phyloP scores from a whole-genome alignment of 1,140 invertebrate species.

The Arctopsyche grandis region DNA sequence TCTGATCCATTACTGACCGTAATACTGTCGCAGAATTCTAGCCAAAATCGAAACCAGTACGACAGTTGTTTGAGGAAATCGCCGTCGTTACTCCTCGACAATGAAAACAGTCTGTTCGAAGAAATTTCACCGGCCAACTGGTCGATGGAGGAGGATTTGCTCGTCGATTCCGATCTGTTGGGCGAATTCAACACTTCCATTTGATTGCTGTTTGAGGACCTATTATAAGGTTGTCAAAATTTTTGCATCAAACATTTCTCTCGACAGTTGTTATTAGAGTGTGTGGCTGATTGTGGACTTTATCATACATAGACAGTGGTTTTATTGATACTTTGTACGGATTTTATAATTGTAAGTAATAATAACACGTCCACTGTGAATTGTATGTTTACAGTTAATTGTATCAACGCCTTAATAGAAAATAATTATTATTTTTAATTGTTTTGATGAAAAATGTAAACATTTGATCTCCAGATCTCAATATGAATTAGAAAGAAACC shows the following conservation, averaged over 20 bases:
- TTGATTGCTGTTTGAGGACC: conserved; percentile 53
- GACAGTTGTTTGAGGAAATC: conserved; percentile 25
- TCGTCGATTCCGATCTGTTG: conserved; percentile 40
- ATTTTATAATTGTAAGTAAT: too few species aligned
- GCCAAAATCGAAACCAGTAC: not conserved
- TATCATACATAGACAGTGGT: too few species aligned
- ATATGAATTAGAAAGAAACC: too few species aligned
- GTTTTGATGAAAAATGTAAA: too few species aligned
- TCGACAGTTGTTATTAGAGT: not conserved
- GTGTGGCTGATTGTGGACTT: not conserved
- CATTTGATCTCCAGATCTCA: too few species aligned
- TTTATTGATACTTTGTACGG: too few species aligned
- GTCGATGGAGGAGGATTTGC: conserved; percentile 36
- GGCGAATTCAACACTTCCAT: conserved; percentile 47
- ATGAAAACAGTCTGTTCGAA: conserved; percentile 44
- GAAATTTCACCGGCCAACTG: conserved; percentile 44
- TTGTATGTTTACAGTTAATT: too few species aligned
- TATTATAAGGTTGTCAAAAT: conserved; percentile 35
- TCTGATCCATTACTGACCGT: conserved; percentile 48
- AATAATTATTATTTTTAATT: too few species aligned
- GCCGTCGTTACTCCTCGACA: conserved; percentile 15
- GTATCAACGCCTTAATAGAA: too few species aligned
- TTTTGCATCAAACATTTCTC: not conserved
- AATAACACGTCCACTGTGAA: too few species aligned
- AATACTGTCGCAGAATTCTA: conserved; percentile 38